phyloP scores from a whole-genome alignment of 2,888 invertebrate genomes.

The Chrysomela aeneicollis region DNA sequence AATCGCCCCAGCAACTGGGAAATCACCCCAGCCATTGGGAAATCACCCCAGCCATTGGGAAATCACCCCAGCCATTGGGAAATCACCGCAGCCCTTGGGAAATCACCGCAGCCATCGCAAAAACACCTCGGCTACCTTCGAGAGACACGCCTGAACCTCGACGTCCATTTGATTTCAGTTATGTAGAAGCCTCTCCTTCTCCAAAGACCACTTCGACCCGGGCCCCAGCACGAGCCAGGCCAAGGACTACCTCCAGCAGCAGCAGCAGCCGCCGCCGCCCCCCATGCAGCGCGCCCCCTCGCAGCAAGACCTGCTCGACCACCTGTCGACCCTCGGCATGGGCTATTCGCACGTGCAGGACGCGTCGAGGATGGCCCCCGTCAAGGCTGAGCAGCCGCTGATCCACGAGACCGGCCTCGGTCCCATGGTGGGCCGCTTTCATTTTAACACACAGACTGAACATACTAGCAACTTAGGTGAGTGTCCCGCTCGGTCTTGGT shows the following conservation, averaged over 20 bases:
- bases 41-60: no score
- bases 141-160: no score
- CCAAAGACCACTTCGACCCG: constrained; percentile 46
- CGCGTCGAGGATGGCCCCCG: background rate
- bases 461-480: constrained; percentile 39
- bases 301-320: constrained; percentile 27
- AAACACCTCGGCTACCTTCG: no score
- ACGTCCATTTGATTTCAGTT: constrained; percentile 53
- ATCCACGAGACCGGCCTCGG: constrained; percentile 77
- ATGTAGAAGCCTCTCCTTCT: constrained; percentile 57
- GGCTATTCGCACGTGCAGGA: constrained; percentile 20
- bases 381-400: constrained; percentile 65
- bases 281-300: constrained; percentile 19
- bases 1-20: no score
- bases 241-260: constrained; percentile 19
- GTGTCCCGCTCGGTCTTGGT: background rate
- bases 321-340: constrained; percentile 32
- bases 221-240: constrained; percentile 30
- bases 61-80: no score
- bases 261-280: constrained; percentile 28
- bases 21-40: no score
- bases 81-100: no score
- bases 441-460: constrained; percentile 39
- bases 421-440: constrained; percentile 71
- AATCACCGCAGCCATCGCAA: no score